Evolutionary conservation across 2,797 vertebrate genomes (phyloP).

Genomic region (Dromococcyx pavoninus): DNA sequence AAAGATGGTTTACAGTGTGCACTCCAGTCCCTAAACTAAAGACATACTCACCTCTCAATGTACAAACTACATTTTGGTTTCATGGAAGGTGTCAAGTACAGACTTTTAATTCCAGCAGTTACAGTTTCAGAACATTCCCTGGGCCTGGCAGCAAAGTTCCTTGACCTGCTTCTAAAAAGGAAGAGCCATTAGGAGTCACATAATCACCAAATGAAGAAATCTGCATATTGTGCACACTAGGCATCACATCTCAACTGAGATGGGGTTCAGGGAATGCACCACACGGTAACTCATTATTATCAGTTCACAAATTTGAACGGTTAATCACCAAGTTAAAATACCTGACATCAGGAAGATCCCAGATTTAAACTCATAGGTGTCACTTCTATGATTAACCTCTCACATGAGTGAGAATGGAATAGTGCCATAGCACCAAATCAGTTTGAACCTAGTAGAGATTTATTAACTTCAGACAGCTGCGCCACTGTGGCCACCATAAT

Average conservation of each 20-base stretch:
- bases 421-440: background rate
- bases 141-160: background rate
- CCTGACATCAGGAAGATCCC: background rate
- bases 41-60: slow-evolving; percentile 66
- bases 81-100: background rate
- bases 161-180: background rate
- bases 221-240: accelerated
- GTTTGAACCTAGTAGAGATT: background rate
- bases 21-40: background rate
- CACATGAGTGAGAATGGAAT: background rate
- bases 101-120: background rate
- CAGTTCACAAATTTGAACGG: background rate
- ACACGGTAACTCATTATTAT: background rate
- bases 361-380: background rate
- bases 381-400: background rate
- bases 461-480: background rate
- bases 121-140: background rate
- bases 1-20: background rate
- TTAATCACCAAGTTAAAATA: background rate
- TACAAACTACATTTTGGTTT: background rate
- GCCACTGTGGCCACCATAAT: background rate
- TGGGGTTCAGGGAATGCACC: background rate
- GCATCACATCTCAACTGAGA: background rate
- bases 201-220: background rate
- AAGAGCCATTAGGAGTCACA: background rate